Evolutionary conservation across 2,888 invertebrate species (phyloP), one percentile per base, ranked within the genome.

Genomic region (Lamellibrachia satsuma): DNA sequence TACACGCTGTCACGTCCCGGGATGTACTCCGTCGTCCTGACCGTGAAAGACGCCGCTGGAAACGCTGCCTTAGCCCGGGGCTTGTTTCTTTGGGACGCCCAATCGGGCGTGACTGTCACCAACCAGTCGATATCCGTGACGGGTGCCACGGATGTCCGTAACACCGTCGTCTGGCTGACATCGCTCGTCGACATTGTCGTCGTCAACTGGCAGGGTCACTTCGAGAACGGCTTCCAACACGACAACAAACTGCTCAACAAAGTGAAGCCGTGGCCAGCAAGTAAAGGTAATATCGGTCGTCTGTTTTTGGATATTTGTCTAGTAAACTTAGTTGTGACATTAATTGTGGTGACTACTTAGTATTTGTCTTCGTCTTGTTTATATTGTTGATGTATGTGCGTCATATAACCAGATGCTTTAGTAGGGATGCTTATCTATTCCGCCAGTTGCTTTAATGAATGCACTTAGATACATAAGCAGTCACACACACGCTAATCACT

Each of bases 41-140:
- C 93, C 22, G 93, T 90, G 52, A 52, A 91, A 90, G 93, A 93
- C 57, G 60, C 55, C n/a, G 93, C 93, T 39, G 91, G 91, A 27
- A 93, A 93, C 91, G 60, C 39, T 9, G 91, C 92, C n/a, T 92
- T 91, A 75, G 92, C 92, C 52, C 55, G 93, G 39, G 92, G 92
- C 52, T 91, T 93, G 51, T 52, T 93, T 51, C 92, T 52, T 11
- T 93, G 92, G 52, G 91, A 92, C 75, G 27, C 91, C 91, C 27
- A 91, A 7, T 75, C 75, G n/a, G 22, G 4, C 75, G 75, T 75
- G 75, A 75, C 75, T n/a, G 22, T 22, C 75, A 75, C 75, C 2
- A 75, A 22, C 75, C 15, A 15, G 75, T n/a, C 75, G 75, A 75
- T 75, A 22, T 75, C 75, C 22, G 75, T 75, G 22, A 75, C 4